Evolutionary conservation across 2,888 invertebrate genomes (phyloP), one percentile per base, ranked within the genome.

Genomic region (Podotricha telesiphe): DNA sequence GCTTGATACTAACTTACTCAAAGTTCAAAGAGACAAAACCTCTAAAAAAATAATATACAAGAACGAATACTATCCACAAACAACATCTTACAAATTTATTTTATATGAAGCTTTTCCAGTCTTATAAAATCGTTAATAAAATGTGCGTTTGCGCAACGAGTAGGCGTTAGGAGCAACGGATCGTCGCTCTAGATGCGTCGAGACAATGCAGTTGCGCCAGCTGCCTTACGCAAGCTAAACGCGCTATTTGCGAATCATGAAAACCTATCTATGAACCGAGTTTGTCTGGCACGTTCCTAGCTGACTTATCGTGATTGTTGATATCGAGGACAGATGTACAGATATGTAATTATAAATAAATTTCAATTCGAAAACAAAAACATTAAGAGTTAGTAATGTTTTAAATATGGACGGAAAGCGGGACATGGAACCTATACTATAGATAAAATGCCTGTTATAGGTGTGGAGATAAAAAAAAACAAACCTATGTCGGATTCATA

Each of bases 181-280:
- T 65, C 69, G 68, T 68, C 69, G 71, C 71, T 74, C 74, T 71
- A 74, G 67, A 74, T 73, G 68, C 69, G 68, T 63, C 61, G 65
- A 73, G 70, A 75, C 74, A 76, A 75, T 74, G 66, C 65, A 22
- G 63, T 76, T 76, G 72, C 75, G 71, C 72, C 68, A 76, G 42
- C 63, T 48, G 68, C 70, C 64, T 74, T 72, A 65, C 73, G 71
- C 70, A 74, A 74, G 66, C 17, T 48, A 59, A 66, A 66, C 55
- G 69, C 67, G 70, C 69, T 70, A 65, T 65, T 74, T 71, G 75
- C 75, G 71, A 74, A 75, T 72, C 76, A 72, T 73, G 75, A 74
- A 75, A 72, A 75, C 68, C 71, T 58, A 75, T 75, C 72, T 74
- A 69, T 69, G 70, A 71, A 47, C 63, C 65, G 65, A 65, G 70